Conservation (phyloP, 2,113 vertebrate genomes). For the Lonchura striata region DNA sequence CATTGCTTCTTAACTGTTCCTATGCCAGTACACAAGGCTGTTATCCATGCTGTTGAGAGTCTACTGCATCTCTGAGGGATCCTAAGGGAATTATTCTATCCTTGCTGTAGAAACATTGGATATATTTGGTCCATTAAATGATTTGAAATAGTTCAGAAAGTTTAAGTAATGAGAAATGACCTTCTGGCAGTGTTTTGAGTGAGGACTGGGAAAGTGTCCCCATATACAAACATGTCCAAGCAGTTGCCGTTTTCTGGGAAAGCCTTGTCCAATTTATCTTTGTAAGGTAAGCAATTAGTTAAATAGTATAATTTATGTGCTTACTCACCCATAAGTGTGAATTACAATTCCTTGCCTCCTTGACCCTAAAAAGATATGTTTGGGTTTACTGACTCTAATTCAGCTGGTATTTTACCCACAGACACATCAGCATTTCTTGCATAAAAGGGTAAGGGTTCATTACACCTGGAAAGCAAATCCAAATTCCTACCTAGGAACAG, state of each 20-base stretch:
- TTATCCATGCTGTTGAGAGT: not conserved
- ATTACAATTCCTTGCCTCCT: slow-evolving; percentile 7
- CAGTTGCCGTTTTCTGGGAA: slow-evolving; percentile 1
- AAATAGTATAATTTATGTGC: slow-evolving; percentile 27
- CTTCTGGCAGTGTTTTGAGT: not conserved
- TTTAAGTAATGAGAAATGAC: slow-evolving; percentile 7
- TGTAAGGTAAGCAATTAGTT: slow-evolving; percentile 29
- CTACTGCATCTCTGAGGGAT: not conserved
- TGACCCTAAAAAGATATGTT: slow-evolving; percentile 10
- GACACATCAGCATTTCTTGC: not conserved
- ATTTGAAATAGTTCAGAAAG: not conserved
- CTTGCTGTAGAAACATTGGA: not conserved
- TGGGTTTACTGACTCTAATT: slow-evolving; percentile 24
- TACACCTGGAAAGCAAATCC: not conserved
- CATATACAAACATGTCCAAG: not conserved
- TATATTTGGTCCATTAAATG: not conserved
- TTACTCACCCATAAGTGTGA: slow-evolving; percentile 4
- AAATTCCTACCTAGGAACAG: not conserved
- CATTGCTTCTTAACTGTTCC: not conserved
- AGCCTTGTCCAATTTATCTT: slow-evolving; percentile 20
- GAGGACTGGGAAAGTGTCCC: not conserved
- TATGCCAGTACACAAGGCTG: not conserved
- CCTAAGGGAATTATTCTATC: not conserved
- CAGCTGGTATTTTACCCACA: not conserved
- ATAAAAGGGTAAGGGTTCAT: not conserved